Conservation (phyloP, 2,797 vertebrate genomes). For the Pantherophis vulpinus region DNA sequence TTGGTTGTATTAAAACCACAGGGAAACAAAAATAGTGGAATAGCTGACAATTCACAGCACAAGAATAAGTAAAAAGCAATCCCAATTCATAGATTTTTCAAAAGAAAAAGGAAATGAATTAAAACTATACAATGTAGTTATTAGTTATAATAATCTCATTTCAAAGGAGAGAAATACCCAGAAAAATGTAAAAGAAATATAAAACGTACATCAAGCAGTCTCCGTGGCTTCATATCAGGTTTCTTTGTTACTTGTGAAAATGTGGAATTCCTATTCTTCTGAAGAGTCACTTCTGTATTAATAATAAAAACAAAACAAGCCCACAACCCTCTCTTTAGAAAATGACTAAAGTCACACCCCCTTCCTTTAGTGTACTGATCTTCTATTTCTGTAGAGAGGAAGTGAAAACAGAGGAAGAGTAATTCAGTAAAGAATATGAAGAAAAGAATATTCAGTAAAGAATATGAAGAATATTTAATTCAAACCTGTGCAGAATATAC, state of each 20-base stretch:
- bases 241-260: neutral
- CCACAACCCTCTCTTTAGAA: neutral
- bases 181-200: neutral
- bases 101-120: neutral
- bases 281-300: neutral
- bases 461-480: neutral
- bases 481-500: neutral
- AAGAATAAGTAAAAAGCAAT: neutral
- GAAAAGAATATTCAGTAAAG: neutral
- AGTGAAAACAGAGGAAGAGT: neutral
- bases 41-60: neutral
- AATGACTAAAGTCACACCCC: neutral
- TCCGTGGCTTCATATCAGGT: neutral
- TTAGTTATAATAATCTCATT: neutral
- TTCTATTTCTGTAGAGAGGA: neutral
- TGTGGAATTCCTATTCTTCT: constrained; percentile 6
- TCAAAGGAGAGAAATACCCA: neutral
- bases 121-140: neutral
- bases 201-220: constrained; percentile 9
- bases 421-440: neutral
- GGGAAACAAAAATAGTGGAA: neutral
- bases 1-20: neutral
- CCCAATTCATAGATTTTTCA: neutral
- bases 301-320: neutral
- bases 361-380: constrained; percentile 15